Evolutionary conservation across 2,888 invertebrate species (phyloP), one percentile per base, ranked within the genome.

Genomic region (Tetropium fuscum): DNA sequence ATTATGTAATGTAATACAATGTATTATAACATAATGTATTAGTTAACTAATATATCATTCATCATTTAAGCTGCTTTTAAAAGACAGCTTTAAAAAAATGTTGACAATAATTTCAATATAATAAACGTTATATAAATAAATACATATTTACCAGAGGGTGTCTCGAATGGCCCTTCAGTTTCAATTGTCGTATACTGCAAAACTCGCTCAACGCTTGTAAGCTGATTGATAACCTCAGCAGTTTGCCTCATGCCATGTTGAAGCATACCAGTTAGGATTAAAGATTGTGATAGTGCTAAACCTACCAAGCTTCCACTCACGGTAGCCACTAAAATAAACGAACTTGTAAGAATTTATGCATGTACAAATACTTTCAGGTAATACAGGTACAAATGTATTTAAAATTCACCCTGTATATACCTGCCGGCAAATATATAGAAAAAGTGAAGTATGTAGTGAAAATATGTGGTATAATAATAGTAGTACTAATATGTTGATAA

Each of bases 131-230:
- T n/a, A n/a, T n/a, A n/a, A n/a, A n/a, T 1, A 27, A 7, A 2
- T 27, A 10, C 8, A 27, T 27, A 27, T 20, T 40, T 62, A 70
- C 69, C 69, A 64, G 53, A 45, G 10, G 69, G 84, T 0, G 89
- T 88, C 13, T 86, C 87, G 10, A 88, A 83, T 0, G 86, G 84
- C 1, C 87, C 86, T 80, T 94, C 94, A 16, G 87, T 84, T 0
- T 90, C 88, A 11, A 95, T 79, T 8, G 88, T 83, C 0, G 90
- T 88, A 79, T 92, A 95, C 75, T 94, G 91, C 22, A 92, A 78
- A 0, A 95, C 88, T 55, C 95, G 84, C 78, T 95, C 95, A 0
- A 95, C 94, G 48, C 90, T 89, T 1, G 89, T 91, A 87, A 91
- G 89, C 71, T 91, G 89, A 8, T 88, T 88, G 41, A 89, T 84